Evolutionary conservation across 1,140 invertebrate genomes (phyloP), one percentile per base, ranked within the genome.

Genomic region (Acromyrmex heyeri): DNA sequence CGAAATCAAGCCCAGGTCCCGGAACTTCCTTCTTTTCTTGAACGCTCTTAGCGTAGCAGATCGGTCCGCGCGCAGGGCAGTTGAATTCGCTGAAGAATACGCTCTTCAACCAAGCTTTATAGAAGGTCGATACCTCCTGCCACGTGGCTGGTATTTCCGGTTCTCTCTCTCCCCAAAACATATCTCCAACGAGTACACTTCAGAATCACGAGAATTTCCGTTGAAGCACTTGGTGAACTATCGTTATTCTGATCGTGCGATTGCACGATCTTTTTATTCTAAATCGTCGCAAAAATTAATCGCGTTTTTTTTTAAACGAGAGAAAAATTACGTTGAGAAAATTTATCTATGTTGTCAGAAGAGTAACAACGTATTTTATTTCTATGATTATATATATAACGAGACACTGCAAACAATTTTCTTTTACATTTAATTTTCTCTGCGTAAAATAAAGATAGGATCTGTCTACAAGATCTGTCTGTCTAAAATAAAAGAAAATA

Each of bases 11-110:
- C 18, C 95, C 96, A 34, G 95, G 91, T 34, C 92, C 94, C 24
- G 93, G 92, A 86, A 94, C 93, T 38, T 88, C 73, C 27, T 82
- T 67, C 21, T 70, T 81, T 38, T 82, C 65, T 8, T 55, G 55
- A 59, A 24, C 18, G 27, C 34, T 24, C 30, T 55, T 85, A 21
- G 38, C 48, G 85, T 91, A 92, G 86, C 96, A 96, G 62, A 97
- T 95, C 1, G 97, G 96, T 38, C 93, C 94, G 6, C 67, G 88
- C 86, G 96, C 97, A 72, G 96, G 95, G 73, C 95, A 95, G 93
- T 97, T 97, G 65, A 96, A 91, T 87, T 97, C 96, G 18, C 97
- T 97, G 86, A 97, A 96, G 30, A 97, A 96, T 78, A 97, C 94
- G 79, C 94, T 95, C 92, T 97, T 97, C 16, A 95, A 94, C 73